Evolutionary conservation across 2,888 invertebrate genomes (phyloP), one percentile per base, ranked within the genome.

Genomic region (Ypsolopha sequella): DNA sequence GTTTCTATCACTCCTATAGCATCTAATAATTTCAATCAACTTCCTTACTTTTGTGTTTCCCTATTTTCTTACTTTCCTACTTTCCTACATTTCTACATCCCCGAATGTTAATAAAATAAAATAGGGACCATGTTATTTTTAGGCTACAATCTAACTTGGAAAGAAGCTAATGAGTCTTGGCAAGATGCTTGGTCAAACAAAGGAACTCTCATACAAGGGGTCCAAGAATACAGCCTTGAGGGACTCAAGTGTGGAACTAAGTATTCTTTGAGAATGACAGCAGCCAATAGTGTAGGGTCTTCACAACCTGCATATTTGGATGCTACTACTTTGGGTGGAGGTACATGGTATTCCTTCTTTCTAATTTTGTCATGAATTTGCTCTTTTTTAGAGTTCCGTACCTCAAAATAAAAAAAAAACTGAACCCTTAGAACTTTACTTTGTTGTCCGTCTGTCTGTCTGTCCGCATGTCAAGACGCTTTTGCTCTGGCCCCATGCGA

Each of bases 241-340:
- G 92, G 91, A 1, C 80, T 97, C 36, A 91, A 91, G 63, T 97
- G 96, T 73, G 96, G 97, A 13, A 93, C 94, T 7, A 89, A 90
- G 54, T 96, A 96, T 65, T 90, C 93, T 47, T 88, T 96, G 55
- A 90, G 92, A 62, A 89, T 96, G 73, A 91, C 92, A 1, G 95
- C 95, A 0, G 89, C 91, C 52, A 96, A 96, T 70, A 89, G 90
- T 54, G 93, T 95, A 1, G 96, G 96, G 0, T 89, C 90, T 46
- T 95, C 96, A 2, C 90, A 90, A 57, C 90, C 93, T 0, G 78
- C 88, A 3, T 81, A 90, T 56, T 69, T 88, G 0, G 90, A 91
- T 50, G 85, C 87, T 36, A 90, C 89, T 57, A 85, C 86, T 48
- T 82, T 91, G 9, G 92, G 92, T 1, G 85, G 87, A 63, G 89